Evolutionary conservation across 2,797 vertebrate species (phyloP), one percentile per base, ranked within the genome.

Genomic region (Coreius guichenoti): DNA sequence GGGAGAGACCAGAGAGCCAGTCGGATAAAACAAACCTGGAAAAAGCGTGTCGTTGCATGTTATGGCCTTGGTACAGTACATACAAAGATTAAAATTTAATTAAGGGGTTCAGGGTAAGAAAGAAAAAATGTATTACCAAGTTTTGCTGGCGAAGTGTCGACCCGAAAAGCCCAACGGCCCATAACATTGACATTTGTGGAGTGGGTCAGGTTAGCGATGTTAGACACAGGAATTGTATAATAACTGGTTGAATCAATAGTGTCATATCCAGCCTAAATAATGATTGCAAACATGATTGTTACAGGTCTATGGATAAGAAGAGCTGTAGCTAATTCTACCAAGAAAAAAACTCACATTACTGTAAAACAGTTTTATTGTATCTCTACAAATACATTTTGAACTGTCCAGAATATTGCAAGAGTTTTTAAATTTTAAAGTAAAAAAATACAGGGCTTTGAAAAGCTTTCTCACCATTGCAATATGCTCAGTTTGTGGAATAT

Each of bases 221-320:
- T 54, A 31, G 29, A 54, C 2, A 54, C 47, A 7, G 72, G 72
- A 75, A 75, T 23, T 51, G 8, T 33, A 33, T 49, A 75, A 75
- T 51, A 75, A 21, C 7, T 13, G 8, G 4, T 12, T 1, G 72
- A 75, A 75, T 33, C 72, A 33, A 3, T 2, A 3, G 72, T 75
- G 72, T 51, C 72, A 75, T 51, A 75, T 75, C 72, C 72, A 75
- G 73, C 73, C 73, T 75, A 75, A 65, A 65, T 39, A 39, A 69
- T 19, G 8, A 78, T 43, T 65, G 65, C 1, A 79, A 29, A 47
- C 5, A 79, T 21, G 0, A 2, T 61, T 6, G 2, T 58, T 77
- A 58, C 13, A 5, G 21, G 4, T 17, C 4, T n/a, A 3, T 47
- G 36, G 5, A 19, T 8, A 63, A 43, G 51, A 58, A 4, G 0